Evolutionary conservation across 2,113 vertebrate species (phyloP), one percentile per base, ranked within the genome.

Genomic region (Nothobranchius kuhntae): DNA sequence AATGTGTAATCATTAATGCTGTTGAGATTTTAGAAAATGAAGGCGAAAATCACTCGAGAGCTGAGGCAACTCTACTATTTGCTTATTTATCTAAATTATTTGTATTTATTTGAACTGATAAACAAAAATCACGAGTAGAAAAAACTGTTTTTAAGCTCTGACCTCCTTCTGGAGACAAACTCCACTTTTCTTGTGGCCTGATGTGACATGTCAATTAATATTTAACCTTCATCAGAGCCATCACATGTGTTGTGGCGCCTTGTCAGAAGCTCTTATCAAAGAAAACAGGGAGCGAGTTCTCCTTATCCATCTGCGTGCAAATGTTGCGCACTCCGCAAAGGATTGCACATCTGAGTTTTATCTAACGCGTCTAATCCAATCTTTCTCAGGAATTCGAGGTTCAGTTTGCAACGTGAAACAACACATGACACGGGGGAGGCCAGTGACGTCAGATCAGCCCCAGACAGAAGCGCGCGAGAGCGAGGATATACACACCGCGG

Each of bases 401-500:
- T 65, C 83, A 80, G 60, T 76, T 78, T 78, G 78, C 81, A 81
- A 78, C 79, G 60, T 13, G 44, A 82, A 51, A 53, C 74, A 82
- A 68, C 76, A 56, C 77, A 55, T 89, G 83, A 85, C 79, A 86
- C 12, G 10, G 14, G 10, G 63, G 73, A 74, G 72, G 30, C 50
- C 61, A 73, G 85, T 92, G 91, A 92, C 91, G 90, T 93, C 89
- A 91, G 63, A 21, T 50, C 57, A 66, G 69, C 80, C 78, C 81
- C 82, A 84, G 81, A 86, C 86, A 52, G 77, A 67, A 40, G 73
- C 52, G 58, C 75, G 75, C 77, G 82, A 71, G 84, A 68, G 77
- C 71, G 82, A 73, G 84, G 72, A 80, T 78, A 42, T 66, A 42
- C 55, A 13, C 80, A 13, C 80, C 68, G 13, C 79, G 75, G 73